A percentile compares a stretch with the other conserved stretches of the same genome.
Evolutionary conservation across 2,888 invertebrate genomes (phyloP).

Genomic region (Clanis bilineata): DNA sequence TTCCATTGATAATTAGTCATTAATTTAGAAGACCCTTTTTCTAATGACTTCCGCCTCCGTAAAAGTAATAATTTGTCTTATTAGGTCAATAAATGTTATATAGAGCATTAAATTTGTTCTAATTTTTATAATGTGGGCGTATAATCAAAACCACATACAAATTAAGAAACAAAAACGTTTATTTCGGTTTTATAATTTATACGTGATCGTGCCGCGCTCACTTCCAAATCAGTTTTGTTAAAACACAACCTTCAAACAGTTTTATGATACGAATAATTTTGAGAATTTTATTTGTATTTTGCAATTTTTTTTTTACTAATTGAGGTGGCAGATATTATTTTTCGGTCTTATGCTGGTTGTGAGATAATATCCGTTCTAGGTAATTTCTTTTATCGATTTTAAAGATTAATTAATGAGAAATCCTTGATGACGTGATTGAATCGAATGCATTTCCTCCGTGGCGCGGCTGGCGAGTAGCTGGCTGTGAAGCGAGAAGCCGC

Average conservation of each 20-base stretch:
- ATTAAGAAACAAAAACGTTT: neutral
- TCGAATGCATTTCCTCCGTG: neutral
- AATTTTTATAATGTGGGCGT: neutral
- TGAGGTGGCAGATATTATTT: neutral
- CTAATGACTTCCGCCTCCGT: too few species aligned
- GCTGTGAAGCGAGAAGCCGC: too few species aligned
- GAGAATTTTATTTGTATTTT: neutral
- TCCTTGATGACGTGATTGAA: neutral
- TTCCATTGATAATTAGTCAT: too few species aligned
- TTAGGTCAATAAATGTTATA: neutral
- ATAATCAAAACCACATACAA: neutral
- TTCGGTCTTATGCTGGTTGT: too few species aligned
- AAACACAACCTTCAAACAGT: neutral
- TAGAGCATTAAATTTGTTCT: neutral
- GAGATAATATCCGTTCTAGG: neutral
- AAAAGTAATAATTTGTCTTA: too few species aligned
- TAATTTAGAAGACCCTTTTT: too few species aligned
- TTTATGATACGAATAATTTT: neutral
- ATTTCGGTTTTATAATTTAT: neutral
- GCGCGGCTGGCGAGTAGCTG: too few species aligned
- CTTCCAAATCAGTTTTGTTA: neutral
- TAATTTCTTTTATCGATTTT: neutral
- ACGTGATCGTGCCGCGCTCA: neutral
- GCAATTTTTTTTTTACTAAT: neutral
- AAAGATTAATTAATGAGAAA: neutral